A percentile compares a stretch with the other conserved stretches of the same genome.
These are phyloP conservation scores for Malurus leucopterus DNA, from an alignment of 2,797 vertebrate genomes.

Conservation along the genomic window DNA sequence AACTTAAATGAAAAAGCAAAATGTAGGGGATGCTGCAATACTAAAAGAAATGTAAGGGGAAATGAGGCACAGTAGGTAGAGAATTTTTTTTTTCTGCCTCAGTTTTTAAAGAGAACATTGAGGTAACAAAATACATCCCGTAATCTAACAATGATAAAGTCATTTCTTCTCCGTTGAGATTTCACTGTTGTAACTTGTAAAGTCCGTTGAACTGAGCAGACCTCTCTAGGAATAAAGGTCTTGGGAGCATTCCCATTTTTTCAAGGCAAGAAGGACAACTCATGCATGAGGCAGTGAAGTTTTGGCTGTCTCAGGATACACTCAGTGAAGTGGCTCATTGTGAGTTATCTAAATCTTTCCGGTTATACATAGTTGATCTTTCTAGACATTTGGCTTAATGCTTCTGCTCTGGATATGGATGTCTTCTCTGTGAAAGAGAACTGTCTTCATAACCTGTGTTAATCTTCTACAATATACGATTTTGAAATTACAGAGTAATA, in stretches of 20 bases:
- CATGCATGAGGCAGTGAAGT: neutral
- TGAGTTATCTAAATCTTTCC: neutral
- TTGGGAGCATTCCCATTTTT: constrained; percentile 21
- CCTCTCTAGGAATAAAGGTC: constrained; percentile 15
- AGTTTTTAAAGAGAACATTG: neutral
- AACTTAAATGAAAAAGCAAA: constrained; percentile 33
- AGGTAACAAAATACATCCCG: neutral
- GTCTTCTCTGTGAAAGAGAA: neutral
- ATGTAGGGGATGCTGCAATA: neutral
- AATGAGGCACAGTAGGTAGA: neutral
- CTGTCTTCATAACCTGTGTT: neutral
- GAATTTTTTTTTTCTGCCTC: neutral
- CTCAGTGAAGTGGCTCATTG: neutral
- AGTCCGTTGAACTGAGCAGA: neutral
- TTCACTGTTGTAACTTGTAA: neutral
- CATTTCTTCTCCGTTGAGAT: neutral
- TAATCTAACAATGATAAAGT: neutral
- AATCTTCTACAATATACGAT: neutral
- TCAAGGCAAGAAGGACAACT: neutral
- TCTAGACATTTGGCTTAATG: neutral
- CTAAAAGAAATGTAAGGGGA: neutral
- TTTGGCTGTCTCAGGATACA: neutral
- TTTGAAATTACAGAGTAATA: neutral
- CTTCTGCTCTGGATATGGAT: neutral
- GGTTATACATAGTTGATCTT: neutral